Conservation (phyloP, 2,113 vertebrate species). For the Todiramphus chloris region DNA sequence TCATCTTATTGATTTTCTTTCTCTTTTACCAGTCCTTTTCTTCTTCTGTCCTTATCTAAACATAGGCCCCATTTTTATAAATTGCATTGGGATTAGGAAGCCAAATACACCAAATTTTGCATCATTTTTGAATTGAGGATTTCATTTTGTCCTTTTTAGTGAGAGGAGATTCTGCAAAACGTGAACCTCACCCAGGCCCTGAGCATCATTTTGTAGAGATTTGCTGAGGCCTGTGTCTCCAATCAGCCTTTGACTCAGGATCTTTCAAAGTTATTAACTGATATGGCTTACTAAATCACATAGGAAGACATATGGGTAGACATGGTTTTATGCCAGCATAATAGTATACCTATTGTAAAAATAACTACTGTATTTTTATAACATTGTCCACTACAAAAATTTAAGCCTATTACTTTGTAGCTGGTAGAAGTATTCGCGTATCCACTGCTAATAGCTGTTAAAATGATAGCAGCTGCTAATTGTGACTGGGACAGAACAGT, state of each 20-base stretch:
- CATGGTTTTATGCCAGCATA: neutral
- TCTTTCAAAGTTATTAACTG: neutral
- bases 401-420: neutral
- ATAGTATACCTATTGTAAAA: neutral
- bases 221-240: neutral
- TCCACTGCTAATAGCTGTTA: neutral
- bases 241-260: neutral
- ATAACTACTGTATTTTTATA: neutral
- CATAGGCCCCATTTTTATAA: neutral
- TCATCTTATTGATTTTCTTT: slow-evolving; percentile 59
- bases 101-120: neutral
- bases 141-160: neutral
- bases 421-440: neutral
- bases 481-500: neutral
- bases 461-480: neutral
- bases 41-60: neutral
- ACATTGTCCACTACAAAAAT: neutral
- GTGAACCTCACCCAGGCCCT: neutral
- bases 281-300: neutral
- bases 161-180: neutral
- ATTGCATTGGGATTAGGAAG: neutral
- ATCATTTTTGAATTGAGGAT: neutral
- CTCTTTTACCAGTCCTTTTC: slow-evolving; percentile 4
- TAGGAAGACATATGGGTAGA: neutral
- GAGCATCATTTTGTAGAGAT: neutral